Conservation (phyloP, 1,140 invertebrate genomes). For the Hylaeus volcanicus region DNA sequence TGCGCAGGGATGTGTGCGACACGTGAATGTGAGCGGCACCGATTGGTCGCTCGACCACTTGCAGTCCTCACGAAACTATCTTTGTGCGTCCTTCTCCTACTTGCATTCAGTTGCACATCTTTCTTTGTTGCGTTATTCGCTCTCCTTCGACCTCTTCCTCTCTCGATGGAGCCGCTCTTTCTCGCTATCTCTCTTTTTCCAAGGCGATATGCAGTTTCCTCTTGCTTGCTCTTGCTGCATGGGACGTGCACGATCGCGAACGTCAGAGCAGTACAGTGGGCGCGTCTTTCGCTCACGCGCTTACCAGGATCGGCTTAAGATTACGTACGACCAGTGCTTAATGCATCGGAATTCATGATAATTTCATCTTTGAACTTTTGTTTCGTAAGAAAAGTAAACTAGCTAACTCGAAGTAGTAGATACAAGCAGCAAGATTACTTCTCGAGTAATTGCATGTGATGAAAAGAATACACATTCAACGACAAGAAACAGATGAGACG, state of each 20-base stretch:
- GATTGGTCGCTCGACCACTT: slow-evolving; percentile 53
- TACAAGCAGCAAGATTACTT: too few species aligned
- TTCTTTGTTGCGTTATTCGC: neutral
- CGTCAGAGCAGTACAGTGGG: neutral
- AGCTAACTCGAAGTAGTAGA: too few species aligned
- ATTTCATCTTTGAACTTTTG: too few species aligned
- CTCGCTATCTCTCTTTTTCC: neutral
- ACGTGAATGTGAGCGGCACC: slow-evolving; percentile 23
- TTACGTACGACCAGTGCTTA: too few species aligned
- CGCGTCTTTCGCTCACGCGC: slow-evolving; percentile 1
- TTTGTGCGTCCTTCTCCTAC: neutral
- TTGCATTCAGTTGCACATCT: neutral
- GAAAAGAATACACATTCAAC: too few species aligned
- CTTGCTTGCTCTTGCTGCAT: neutral
- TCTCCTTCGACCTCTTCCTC: neutral
- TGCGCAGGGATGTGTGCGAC: slow-evolving; percentile 5
- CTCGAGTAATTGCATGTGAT: too few species aligned
- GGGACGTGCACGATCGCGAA: neutral
- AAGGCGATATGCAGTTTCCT: neutral
- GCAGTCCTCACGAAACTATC: slow-evolving; percentile 13
- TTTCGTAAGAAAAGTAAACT: too few species aligned
- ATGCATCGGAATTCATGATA: too few species aligned
- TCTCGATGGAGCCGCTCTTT: neutral
- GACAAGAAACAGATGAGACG: too few species aligned
- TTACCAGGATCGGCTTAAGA: too few species aligned